These are phyloP conservation scores for Cyclura pinguis DNA, from an alignment of 2,797 vertebrate genomes.

Conservation along the genomic window DNA sequence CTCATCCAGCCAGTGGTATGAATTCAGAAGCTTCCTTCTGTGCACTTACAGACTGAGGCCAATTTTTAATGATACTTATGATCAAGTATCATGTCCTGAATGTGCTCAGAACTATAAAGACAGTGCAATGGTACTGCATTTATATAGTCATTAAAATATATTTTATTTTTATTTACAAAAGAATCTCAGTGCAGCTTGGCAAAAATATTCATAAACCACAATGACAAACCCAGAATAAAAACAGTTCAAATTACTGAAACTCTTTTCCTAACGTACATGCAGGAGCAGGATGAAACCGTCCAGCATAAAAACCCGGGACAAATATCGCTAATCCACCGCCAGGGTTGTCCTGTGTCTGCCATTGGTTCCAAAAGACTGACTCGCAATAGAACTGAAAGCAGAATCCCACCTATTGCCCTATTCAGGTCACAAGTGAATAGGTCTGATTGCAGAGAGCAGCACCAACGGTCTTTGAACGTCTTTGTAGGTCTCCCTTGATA, in stretches of 20 bases:
- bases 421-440: slow-evolving; percentile 4
- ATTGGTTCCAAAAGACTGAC: neutral
- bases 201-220: neutral
- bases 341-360: neutral
- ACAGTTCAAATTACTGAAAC: neutral
- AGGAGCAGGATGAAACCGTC: neutral
- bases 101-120: accelerated
- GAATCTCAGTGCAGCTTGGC: neutral
- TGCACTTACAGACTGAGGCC: neutral
- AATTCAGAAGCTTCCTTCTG: neutral
- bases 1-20: neutral
- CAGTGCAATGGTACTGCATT: neutral
- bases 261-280: neutral
- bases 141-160: neutral
- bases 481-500: neutral
- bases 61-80: neutral
- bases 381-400: neutral
- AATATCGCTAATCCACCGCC: neutral
- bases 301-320: neutral
- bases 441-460: slow-evolving; percentile 13
- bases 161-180: neutral
- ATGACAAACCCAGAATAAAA: neutral
- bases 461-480: accelerated
- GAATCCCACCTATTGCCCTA: neutral
- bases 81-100: neutral